phyloP scores from a whole-genome alignment of 2,113 vertebrate genomes.

The Neodontobutis hainanensis region DNA sequence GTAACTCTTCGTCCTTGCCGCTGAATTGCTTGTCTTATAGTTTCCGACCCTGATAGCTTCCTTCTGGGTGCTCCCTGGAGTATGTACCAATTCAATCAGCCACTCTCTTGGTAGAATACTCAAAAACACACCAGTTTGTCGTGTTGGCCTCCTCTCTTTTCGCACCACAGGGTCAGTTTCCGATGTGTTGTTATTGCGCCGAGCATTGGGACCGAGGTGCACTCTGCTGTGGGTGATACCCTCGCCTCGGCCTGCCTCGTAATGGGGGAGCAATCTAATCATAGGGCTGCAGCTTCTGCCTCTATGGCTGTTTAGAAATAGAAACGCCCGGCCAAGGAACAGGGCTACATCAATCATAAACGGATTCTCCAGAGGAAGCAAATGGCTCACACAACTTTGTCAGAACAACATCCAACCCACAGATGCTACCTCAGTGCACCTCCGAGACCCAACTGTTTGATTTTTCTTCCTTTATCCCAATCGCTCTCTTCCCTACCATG shows the following conservation, averaged over 20 bases:
- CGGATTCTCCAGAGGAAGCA: slow-evolving; percentile 34
- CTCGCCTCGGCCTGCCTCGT: slow-evolving; percentile 36
- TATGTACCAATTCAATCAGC: slow-evolving; percentile 31
- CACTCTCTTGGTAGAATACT: slow-evolving; percentile 38
- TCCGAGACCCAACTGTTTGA: neutral
- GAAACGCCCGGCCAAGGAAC: slow-evolving; percentile 45
- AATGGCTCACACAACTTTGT: slow-evolving; percentile 46
- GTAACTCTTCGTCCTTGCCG: slow-evolving; percentile 35
- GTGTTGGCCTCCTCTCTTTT: slow-evolving; percentile 41
- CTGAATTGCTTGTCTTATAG: slow-evolving; percentile 31
- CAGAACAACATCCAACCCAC: slow-evolving; percentile 53
- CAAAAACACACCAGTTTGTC: slow-evolving; percentile 55
- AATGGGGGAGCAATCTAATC: slow-evolving; percentile 70
- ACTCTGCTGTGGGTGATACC: slow-evolving; percentile 48
- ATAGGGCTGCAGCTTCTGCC: slow-evolving; percentile 39
- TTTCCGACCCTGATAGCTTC: slow-evolving; percentile 23
- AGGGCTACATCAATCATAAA: slow-evolving; percentile 66
- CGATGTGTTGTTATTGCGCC: slow-evolving; percentile 70
- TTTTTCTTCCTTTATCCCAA: slow-evolving; percentile 15
- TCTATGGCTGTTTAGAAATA: slow-evolving; percentile 57
- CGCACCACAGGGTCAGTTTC: slow-evolving; percentile 61
- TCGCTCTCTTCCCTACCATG: slow-evolving; percentile 15
- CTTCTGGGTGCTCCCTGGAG: slow-evolving; percentile 23
- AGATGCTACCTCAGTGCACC: slow-evolving; percentile 34
- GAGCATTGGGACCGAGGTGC: slow-evolving; percentile 65